phyloP scores from a whole-genome alignment of 2,113 vertebrate genomes.

The Perognathus longimembris region DNA sequence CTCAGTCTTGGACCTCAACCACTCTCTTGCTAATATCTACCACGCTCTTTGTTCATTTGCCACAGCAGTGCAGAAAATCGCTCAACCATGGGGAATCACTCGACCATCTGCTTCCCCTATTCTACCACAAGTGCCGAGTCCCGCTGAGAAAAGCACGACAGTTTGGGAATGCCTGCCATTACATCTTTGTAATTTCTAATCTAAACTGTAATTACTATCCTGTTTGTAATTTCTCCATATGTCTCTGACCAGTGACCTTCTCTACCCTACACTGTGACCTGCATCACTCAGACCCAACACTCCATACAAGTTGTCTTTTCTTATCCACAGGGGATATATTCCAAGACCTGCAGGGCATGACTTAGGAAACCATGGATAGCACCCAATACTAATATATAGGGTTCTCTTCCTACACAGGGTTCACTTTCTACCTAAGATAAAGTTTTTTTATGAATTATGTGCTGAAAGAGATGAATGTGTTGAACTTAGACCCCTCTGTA shows the following conservation, averaged over 20 bases:
- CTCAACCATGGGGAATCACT: slow-evolving; percentile 24
- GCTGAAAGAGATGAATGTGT: neutral
- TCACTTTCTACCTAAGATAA: neutral
- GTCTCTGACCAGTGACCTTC: neutral
- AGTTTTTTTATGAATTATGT: neutral
- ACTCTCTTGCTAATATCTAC: slow-evolving; percentile 10
- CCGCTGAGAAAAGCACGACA: neutral
- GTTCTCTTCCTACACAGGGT: neutral
- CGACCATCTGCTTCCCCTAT: slow-evolving; percentile 10
- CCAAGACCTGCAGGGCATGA: neutral
- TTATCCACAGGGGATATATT: neutral
- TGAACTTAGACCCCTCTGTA: too few relatives aligned
- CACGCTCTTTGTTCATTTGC: slow-evolving; percentile 3
- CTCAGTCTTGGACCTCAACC: neutral
- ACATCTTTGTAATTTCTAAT: slow-evolving; percentile 8
- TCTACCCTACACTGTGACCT: neutral
- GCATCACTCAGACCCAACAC: neutral
- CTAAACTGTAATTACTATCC: slow-evolving; percentile 25
- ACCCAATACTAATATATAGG: neutral
- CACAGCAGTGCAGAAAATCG: neutral
- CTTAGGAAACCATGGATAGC: neutral
- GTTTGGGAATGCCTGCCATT: slow-evolving; percentile 24
- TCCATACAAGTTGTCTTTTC: neutral
- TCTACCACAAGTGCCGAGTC: slow-evolving; percentile 11
- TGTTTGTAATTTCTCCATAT: slow-evolving; percentile 43